These are phyloP conservation scores for Malurus leucopterus DNA, from an alignment of 2,797 vertebrate genomes.

Conservation along the genomic window DNA sequence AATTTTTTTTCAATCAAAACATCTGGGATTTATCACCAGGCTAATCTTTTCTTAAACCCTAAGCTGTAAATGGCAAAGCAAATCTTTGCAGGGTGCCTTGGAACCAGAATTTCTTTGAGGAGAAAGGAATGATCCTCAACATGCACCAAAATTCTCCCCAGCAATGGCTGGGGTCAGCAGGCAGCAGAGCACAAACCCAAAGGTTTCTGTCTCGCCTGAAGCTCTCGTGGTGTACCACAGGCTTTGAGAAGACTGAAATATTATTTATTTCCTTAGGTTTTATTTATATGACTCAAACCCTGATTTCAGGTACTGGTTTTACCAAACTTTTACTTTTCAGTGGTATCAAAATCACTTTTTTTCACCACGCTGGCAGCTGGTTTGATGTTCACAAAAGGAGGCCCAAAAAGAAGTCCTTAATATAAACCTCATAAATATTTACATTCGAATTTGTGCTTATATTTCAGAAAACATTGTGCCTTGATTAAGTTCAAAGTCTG, in stretches of 20 bases:
- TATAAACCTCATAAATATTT: neutral
- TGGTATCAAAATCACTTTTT: neutral
- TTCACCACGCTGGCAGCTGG: neutral
- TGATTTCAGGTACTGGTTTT: neutral
- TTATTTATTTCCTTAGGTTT: neutral
- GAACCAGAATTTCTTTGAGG: neutral
- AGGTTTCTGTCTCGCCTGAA: neutral
- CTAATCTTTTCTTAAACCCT: neutral
- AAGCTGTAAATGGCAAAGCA: neutral
- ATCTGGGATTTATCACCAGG: neutral
- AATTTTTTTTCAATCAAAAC: neutral
- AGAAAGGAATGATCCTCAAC: neutral
- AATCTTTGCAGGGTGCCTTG: neutral
- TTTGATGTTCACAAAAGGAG: neutral
- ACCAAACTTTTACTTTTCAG: neutral
- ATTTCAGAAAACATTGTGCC: neutral
- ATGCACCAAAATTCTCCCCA: neutral
- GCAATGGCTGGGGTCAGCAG: neutral
- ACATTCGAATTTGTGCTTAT: neutral
- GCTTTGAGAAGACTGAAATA: neutral
- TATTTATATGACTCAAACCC: accelerated
- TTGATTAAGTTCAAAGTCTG: neutral
- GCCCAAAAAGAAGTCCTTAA: neutral
- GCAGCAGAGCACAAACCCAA: neutral
- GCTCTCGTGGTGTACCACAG: neutral